These are phyloP conservation scores for Diglossa cyanea DNA, from an alignment of 2,797 vertebrate genomes.

Conservation along the genomic window DNA sequence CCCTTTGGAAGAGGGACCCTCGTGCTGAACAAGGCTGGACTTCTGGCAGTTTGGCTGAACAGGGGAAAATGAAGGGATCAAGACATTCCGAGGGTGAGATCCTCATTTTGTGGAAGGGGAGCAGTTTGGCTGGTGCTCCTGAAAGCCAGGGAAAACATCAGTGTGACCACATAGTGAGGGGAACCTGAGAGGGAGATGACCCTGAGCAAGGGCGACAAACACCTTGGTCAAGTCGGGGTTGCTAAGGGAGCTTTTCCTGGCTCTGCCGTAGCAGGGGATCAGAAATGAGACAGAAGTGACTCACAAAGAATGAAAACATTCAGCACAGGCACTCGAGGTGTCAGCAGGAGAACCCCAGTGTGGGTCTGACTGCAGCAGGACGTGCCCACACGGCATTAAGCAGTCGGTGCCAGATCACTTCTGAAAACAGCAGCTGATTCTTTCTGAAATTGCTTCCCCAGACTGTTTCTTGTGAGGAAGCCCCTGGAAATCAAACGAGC, in stretches of 20 bases:
- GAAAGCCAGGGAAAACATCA: neutral
- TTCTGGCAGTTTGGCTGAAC: neutral
- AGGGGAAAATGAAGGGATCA: neutral
- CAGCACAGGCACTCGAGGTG: neutral
- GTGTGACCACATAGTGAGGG: neutral
- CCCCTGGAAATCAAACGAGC: neutral
- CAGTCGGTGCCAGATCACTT: neutral
- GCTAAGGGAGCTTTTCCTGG: neutral
- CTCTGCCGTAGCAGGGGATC: neutral
- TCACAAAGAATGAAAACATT: neutral
- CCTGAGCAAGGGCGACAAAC: neutral
- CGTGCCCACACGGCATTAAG: neutral
- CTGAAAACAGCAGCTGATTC: neutral
- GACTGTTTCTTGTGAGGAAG: neutral
- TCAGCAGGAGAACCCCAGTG: neutral
- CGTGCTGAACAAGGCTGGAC: neutral
- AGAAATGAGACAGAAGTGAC: neutral
- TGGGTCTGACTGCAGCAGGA: neutral
- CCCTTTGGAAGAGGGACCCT: neutral
- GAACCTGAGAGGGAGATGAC: neutral
- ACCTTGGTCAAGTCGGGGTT: accelerated
- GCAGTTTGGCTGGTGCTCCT: neutral
- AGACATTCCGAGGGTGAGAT: neutral
- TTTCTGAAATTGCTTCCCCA: neutral
- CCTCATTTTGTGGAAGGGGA: neutral